These are phyloP conservation scores for Drosophila sp. DNA, from an alignment of 1,140 invertebrate species.

Conservation along the genomic window DNA sequence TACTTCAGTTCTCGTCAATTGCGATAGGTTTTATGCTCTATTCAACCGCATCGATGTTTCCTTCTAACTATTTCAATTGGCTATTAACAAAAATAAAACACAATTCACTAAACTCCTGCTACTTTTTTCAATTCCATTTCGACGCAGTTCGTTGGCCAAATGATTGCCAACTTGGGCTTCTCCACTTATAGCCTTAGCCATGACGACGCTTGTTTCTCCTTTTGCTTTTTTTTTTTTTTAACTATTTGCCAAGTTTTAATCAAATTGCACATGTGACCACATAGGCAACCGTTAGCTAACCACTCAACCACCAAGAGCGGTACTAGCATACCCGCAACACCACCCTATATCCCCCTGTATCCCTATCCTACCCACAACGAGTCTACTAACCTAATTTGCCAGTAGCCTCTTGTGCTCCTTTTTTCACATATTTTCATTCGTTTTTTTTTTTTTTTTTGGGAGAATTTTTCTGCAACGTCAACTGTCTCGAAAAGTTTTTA, in stretches of 20 bases:
- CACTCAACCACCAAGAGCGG: constrained; percentile 23
- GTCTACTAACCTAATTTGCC: constrained; percentile 68
- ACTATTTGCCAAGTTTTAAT: constrained; percentile 61
- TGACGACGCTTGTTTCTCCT: constrained; percentile 39
- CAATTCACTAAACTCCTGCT: not conserved
- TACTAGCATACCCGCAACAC: not conserved
- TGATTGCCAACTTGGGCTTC: constrained; percentile 13
- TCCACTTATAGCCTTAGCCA: constrained; percentile 25
- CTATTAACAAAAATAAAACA: constrained; percentile 4
- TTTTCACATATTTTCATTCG: constrained; percentile 10
- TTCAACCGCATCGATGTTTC: constrained; percentile 1
- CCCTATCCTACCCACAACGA: not conserved
- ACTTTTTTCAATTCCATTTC: constrained; percentile 6
- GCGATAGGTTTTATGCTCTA: not conserved
- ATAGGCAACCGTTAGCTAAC: constrained; percentile 27
- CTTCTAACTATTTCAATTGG: not conserved
- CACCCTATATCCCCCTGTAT: constrained; percentile 18
- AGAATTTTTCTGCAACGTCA: constrained; percentile 63
- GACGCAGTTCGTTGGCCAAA: constrained; percentile 14
- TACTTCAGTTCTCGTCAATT: not conserved
- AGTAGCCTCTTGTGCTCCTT: constrained; percentile 34
- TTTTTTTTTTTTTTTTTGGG: constrained; percentile 28
- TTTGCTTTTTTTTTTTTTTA: constrained; percentile 31
- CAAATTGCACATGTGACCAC: constrained; percentile 69
- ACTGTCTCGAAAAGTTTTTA: constrained; percentile 76